Evolutionary conservation across 1,140 invertebrate species (phyloP).

Genomic region (Stratiolaelaps scimitus): DNA sequence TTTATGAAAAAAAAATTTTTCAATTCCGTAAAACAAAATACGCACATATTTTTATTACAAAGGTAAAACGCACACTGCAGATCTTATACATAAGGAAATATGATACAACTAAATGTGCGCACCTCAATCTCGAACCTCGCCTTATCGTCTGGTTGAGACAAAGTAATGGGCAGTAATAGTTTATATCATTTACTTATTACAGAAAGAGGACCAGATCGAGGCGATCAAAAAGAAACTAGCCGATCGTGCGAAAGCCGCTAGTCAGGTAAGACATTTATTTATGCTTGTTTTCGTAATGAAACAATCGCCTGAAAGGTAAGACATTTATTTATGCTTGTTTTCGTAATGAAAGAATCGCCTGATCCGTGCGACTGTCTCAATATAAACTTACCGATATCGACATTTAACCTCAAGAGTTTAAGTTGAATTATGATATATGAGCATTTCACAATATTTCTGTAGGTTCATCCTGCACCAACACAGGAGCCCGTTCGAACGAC

Average conservation of each 20-base stretch:
- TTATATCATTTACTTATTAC: background rate
- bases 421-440: background rate
- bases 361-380: background rate
- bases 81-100: too few relatives aligned
- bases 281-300: background rate
- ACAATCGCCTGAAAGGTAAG: background rate
- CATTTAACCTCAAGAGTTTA: background rate
- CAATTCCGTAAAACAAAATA: too few relatives aligned
- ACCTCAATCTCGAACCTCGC: too few relatives aligned
- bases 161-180: too few relatives aligned
- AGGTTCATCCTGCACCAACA: too few relatives aligned
- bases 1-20: too few relatives aligned
- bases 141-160: too few relatives aligned
- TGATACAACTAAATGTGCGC: too few relatives aligned
- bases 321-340: background rate
- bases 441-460: too few relatives aligned
- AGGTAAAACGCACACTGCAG: too few relatives aligned
- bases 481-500: too few relatives aligned
- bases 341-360: background rate
- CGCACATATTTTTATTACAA: too few relatives aligned
- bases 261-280: background rate
- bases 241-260: constrained; percentile 30
- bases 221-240: constrained; percentile 33
- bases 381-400: background rate
- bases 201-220: constrained; percentile 37